phyloP scores from a whole-genome alignment of 2,888 invertebrate genomes.

The Diarsia dahlii region DNA sequence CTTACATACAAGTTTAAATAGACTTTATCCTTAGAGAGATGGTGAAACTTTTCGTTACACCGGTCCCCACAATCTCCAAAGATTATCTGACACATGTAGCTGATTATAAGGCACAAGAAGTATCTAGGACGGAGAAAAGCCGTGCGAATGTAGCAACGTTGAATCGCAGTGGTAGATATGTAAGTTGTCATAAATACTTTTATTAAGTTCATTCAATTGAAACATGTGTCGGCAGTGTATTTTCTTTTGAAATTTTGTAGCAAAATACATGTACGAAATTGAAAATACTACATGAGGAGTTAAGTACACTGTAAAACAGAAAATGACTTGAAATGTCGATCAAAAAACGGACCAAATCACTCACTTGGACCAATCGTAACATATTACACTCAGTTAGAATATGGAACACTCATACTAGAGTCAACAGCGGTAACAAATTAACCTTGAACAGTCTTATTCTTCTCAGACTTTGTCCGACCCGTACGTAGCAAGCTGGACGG shows the following conservation, averaged over 20 bases:
- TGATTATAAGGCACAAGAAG: background rate
- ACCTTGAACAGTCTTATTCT: no score
- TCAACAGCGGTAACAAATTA: no score
- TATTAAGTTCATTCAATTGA: no score
- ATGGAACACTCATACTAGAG: no score
- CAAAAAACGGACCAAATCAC: background rate
- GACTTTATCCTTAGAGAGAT: background rate
- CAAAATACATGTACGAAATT: background rate
- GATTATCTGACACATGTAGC: background rate
- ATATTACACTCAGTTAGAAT: no score
- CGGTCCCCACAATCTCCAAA: no score
- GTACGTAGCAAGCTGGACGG: no score
- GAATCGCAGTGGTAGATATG: background rate
- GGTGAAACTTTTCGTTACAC: background rate
- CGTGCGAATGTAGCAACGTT: background rate
- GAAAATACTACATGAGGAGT: background rate
- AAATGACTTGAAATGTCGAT: background rate
- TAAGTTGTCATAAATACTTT: background rate
- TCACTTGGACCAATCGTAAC: no score
- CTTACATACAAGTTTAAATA: constrained; percentile 13
- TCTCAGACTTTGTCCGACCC: no score
- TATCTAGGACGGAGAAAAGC: constrained; percentile 11
- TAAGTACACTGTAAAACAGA: background rate
- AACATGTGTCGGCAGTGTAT: no score
- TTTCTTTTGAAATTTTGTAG: background rate